Base-by-base conservation (phyloP, 1,140 invertebrate species). In the Phenacoccus solenopsis region DNA sequence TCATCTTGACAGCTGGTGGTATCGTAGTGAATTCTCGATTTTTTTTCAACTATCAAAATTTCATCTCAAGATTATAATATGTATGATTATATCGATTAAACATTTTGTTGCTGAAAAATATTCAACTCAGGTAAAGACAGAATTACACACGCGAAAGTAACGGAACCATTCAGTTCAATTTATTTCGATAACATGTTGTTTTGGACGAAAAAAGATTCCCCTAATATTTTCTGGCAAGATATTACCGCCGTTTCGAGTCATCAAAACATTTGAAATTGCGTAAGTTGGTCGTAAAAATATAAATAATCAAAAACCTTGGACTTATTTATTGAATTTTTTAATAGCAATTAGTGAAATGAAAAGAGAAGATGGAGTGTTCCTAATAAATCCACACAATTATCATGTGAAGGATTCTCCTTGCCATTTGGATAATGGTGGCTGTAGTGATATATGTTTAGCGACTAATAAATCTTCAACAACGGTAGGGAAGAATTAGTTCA, bases 401-500 rank as follows among this genome's bases (percentile, higher is more conserved):
- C 12, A 3, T n/a, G 16, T 16, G 38, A 2, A 3, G 2, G 16
- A n/a, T n/a, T n/a, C 38, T 16, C 80, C 83, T 0, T 90, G 88
- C 75, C 80, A 80, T 32, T 76, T 77, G 20, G 78, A 82, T 21
- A 87, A 90, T 74, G 86, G 88, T 24, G 84, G 85, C 13, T 93
- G 74, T 67, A 74, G 72, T 61, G 72, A 74, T 72, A 1, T 74
- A 22, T 74, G 73, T 21, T 38, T 74, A 16, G 57, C 72, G n/a
- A 69, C 73, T 20, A 32, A 49, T 16, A 56, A 71, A 71, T 27
- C n/a, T 68, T 70, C 49, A 59, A 28, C 67, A 35, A 21, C 13
- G 70, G 35, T 35, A 28, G 22, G 49, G 24, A 72, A 38, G 27
- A 22, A 68, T 61, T 30, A 28, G 13, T 21, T 49, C 75, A 71